Evolutionary conservation across 2,113 vertebrate species (phyloP).

Genomic region (Sminthopsis crassicaudata): DNA sequence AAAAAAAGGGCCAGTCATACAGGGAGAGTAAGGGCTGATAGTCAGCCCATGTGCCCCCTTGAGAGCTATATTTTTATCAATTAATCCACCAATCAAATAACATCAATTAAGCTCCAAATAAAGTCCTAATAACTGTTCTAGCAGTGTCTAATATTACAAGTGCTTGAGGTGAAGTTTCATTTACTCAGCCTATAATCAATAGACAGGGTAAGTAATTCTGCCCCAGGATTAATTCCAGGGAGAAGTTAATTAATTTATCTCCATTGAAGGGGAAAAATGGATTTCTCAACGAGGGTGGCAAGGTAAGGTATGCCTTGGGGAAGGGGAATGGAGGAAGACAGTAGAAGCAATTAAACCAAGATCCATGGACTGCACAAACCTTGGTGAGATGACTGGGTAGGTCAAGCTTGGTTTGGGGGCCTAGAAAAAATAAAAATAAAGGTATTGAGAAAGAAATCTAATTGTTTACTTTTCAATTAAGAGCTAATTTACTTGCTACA

Average conservation of each 20-base stretch:
- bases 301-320: background rate
- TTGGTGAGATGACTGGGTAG: background rate
- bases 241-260: background rate
- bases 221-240: background rate
- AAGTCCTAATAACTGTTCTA: background rate
- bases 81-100: background rate
- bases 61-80: background rate
- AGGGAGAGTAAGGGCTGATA: background rate
- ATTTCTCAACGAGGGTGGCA: background rate
- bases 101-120: background rate
- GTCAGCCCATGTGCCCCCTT: background rate
- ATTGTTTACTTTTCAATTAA: background rate
- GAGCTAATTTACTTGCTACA: background rate
- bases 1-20: background rate
- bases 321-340: fast-evolving
- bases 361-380: background rate
- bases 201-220: background rate
- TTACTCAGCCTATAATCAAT: background rate
- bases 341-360: background rate
- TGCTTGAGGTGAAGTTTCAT: background rate
- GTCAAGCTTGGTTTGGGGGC: background rate
- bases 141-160: background rate
- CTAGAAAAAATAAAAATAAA: background rate
- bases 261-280: background rate
- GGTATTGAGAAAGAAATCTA: background rate